A percentile compares a stretch with the other conserved stretches of the same genome.
Evolutionary conservation across 2,888 invertebrate genomes (phyloP).

Genomic region (Tetragonula carbonaria): DNA sequence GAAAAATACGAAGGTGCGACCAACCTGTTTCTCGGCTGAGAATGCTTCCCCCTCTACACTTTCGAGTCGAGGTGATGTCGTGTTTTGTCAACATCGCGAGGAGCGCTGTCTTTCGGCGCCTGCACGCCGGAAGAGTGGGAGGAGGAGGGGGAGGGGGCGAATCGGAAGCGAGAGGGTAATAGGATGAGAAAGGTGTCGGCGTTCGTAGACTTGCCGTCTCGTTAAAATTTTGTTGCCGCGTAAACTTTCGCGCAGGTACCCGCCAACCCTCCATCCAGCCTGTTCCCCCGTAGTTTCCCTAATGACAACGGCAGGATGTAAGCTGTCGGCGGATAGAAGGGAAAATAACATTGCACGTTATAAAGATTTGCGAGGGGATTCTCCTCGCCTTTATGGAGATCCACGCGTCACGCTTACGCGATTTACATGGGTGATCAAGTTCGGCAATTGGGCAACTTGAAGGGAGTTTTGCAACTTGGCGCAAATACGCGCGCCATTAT

Average conservation of each 20-base stretch:
- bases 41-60: no score
- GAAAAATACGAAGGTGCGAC: slow-evolving; percentile 9
- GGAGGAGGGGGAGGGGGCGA: neutral
- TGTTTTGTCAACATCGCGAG: slow-evolving; percentile 53
- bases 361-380: slow-evolving; percentile 3
- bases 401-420: no score
- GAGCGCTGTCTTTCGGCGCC: slow-evolving; percentile 11
- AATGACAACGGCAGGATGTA: slow-evolving; percentile 45
- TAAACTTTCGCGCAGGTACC: slow-evolving; percentile 43
- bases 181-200: slow-evolving; percentile 53
- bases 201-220: slow-evolving; percentile 49
- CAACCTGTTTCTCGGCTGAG: no score
- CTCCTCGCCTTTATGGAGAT: neutral
- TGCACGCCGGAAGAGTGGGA: neutral
- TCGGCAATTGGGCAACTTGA: no score
- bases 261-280: neutral
- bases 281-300: slow-evolving; percentile 23
- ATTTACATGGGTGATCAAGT: no score
- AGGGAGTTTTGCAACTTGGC: no score
- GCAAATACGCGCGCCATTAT: no score
- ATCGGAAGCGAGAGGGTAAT: slow-evolving; percentile 39
- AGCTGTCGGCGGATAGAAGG: slow-evolving; percentile 37
- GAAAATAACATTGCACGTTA: slow-evolving; percentile 31
- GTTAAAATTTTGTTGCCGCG: slow-evolving; percentile 61
- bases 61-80: slow-evolving; percentile 36